phyloP scores from a whole-genome alignment of 2,113 vertebrate genomes.

The Brachypodius melanocephalos region DNA sequence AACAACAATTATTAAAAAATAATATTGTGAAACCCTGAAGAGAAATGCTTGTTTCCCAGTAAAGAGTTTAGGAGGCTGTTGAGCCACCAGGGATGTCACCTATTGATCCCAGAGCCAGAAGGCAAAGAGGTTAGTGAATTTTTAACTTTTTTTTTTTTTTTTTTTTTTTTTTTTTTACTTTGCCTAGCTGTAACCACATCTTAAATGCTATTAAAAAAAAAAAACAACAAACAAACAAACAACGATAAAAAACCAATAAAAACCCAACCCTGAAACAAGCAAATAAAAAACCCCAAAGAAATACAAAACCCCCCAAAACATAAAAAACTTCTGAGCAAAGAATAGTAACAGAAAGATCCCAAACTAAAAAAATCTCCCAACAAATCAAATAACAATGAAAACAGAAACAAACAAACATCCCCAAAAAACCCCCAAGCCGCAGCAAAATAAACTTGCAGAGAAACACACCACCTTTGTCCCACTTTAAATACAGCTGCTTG shows the following conservation, averaged over 20 bases:
- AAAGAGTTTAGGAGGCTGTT: neutral
- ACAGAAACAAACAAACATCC: neutral
- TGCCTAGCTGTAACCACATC: neutral
- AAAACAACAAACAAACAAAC: neutral
- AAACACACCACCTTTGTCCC: neutral
- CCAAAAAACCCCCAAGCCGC: neutral
- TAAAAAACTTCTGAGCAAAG: neutral
- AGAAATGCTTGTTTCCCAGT: neutral
- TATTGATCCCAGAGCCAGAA: neutral
- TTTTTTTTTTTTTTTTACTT: neutral
- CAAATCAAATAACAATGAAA: neutral
- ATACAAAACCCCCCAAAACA: neutral
- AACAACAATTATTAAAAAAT: neutral
- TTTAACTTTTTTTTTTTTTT: neutral
- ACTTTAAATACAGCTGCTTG: neutral
- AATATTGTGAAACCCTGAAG: constrained; percentile 19
- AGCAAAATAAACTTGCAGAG: neutral
- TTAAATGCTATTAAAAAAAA: neutral
- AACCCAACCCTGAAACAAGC: neutral
- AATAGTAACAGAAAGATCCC: neutral
- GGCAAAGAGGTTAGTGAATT: neutral
- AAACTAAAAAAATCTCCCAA: neutral
- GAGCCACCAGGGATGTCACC: neutral
- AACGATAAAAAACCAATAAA: neutral
- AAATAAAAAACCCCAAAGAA: neutral